phyloP scores from a whole-genome alignment of 2,888 invertebrate species.

The Plagiodera versicolora region DNA sequence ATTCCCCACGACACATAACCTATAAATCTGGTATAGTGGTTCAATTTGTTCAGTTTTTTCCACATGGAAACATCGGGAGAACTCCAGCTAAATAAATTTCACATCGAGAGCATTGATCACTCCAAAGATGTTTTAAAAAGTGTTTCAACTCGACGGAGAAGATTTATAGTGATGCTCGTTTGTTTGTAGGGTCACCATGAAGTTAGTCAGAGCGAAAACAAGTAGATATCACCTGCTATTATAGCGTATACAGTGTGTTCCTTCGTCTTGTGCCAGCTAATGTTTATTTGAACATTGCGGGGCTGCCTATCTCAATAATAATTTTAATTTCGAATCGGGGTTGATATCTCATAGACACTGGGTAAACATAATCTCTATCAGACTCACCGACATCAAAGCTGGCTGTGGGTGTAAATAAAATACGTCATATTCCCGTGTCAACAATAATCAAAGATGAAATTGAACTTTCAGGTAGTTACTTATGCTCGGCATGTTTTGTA shows the following conservation, averaged over 20 bases:
- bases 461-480: constrained; percentile 47
- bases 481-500: constrained; percentile 10
- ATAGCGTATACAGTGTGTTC: too few species aligned
- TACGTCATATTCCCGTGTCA: constrained; percentile 49
- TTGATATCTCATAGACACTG: constrained; percentile 21
- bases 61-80: constrained; percentile 1
- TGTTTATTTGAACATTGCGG: background rate
- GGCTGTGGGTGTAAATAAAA: constrained; percentile 43
- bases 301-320: background rate
- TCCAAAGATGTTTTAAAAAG: constrained; percentile 12
- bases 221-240: background rate
- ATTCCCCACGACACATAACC: background rate
- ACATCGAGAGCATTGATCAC: constrained; percentile 10
- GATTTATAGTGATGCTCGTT: constrained; percentile 4
- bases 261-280: too few species aligned
- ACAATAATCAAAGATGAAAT: constrained; percentile 52
- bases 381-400: constrained; percentile 46
- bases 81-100: constrained; percentile 10
- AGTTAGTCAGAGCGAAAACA: background rate
- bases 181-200: background rate
- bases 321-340: background rate
- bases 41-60: constrained; percentile 4
- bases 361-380: constrained; percentile 40
- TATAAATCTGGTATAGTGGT: constrained; percentile 10
- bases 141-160: constrained; percentile 3